Evolutionary conservation across 2,888 invertebrate species (phyloP).

Genomic region (Mesorhabditis belari): DNA sequence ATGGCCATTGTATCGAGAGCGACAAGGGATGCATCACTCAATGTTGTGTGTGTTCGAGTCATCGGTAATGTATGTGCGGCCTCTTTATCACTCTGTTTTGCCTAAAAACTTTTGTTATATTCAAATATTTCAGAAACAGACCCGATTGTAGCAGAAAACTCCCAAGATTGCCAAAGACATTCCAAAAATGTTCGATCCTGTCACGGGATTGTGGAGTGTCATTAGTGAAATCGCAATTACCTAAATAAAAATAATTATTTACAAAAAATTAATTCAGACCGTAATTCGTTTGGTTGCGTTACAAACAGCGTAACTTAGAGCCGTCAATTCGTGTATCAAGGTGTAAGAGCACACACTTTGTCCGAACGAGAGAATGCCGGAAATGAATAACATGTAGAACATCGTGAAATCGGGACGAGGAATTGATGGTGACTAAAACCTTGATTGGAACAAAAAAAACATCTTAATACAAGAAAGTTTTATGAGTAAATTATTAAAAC

Average conservation of each 20-base stretch:
- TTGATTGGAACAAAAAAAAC: neutral
- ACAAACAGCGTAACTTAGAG: conserved; percentile 87
- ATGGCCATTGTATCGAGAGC: conserved; percentile 10
- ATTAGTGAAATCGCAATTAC: conserved; percentile 82
- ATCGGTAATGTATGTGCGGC: conserved; percentile 6
- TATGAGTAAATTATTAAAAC: neutral
- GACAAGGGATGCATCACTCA: conserved; percentile 12
- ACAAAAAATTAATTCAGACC: neutral
- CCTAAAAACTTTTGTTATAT: conserved; percentile 7
- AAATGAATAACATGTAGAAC: conserved; percentile 21
- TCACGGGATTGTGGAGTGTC: conserved; percentile 82
- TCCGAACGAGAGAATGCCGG: conserved; percentile 79
- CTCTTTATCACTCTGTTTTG: conserved; percentile 15
- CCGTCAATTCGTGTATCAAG: conserved; percentile 78
- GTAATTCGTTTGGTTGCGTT: conserved; percentile 83
- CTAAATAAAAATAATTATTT: conserved; percentile 47
- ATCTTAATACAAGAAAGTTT: neutral
- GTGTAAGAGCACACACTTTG: conserved; percentile 92
- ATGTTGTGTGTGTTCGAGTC: conserved; percentile 13
- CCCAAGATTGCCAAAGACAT: conserved; percentile 84
- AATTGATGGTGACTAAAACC: conserved; percentile 1
- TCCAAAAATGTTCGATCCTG: conserved; percentile 69
- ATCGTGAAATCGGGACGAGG: conserved; percentile 27
- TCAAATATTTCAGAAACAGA: conserved; percentile 49
- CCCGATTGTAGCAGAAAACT: conserved; percentile 82